These are phyloP conservation scores for Sphaerophoria rueppellii DNA, from an alignment of 2,888 invertebrate species.

Conservation along the genomic window DNA sequence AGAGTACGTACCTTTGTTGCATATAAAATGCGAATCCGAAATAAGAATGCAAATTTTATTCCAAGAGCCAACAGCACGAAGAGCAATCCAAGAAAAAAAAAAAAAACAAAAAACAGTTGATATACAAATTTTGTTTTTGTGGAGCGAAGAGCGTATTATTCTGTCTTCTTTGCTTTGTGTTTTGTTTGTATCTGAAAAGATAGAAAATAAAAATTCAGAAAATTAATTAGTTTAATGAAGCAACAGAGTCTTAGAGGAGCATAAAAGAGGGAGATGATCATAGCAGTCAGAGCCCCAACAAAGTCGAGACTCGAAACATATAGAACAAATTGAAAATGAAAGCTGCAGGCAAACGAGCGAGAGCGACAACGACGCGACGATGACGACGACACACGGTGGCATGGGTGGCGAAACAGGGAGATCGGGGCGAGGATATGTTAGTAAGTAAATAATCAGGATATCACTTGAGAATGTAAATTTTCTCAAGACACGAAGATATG, in stretches of 20 bases:
- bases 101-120: constrained; percentile 32
- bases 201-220: constrained; percentile 54
- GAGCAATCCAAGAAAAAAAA: constrained; percentile 61
- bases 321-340: neutral
- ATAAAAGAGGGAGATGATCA: neutral
- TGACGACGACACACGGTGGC: neutral
- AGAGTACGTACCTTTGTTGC: constrained; percentile 68
- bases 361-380: neutral
- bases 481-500: constrained; percentile 43
- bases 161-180: constrained; percentile 19
- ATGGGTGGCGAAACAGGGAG: neutral
- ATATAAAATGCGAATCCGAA: constrained; percentile 62
- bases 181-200: constrained; percentile 56
- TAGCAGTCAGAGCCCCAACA: neutral
- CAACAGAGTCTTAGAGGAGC: constrained; percentile 48
- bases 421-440: neutral
- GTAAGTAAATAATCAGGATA: constrained; percentile 64
- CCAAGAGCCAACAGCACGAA: constrained; percentile 43
- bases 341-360: neutral
- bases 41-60: constrained; percentile 70
- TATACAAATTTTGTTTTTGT: constrained; percentile 16
- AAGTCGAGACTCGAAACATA: no score
- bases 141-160: constrained; percentile 6
- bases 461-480: constrained; percentile 68
- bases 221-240: constrained; percentile 74